Evolutionary conservation across 2,797 vertebrate genomes (phyloP), one percentile per base, ranked within the genome.

Genomic region (Syngnathus rostellatus): DNA sequence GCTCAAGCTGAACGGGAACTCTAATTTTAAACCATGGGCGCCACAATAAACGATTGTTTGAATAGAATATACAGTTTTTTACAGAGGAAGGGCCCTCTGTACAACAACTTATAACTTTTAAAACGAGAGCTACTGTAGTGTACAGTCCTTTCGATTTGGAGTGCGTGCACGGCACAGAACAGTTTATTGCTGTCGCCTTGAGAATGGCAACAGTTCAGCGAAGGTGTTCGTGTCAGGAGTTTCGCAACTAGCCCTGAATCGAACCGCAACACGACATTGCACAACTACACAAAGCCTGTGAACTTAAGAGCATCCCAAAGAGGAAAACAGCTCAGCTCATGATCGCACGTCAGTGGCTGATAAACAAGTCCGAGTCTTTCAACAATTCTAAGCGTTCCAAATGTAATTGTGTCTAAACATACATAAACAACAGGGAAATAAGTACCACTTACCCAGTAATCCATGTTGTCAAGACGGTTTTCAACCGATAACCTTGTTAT

Each of bases 381-480:
- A 64, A 59, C 76, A 25, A 5, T 51, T 61, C 66, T 63, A 73
- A 40, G 21, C 45, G 69, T 69, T 64, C 14, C 50, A 6, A n/a
- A 25, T 25, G 17, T 50, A 48, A 63, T 31, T 8, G 5, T 8
- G 1, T 12, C 50, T 17, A 62, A 19, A 63, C 8, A 41, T 50
- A 5, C 25, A 5, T 54, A 63, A 65, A 75, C 37, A 16, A 5
- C 17, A 40, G 55, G 25, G 71, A 72, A 72, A 72, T 19, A 73
- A 38, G 10, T 23, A 21, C 63, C 51, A 84, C 91, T 72, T 80
- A 93, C 92, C 90, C 80, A 82, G 79, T 89, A 89, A 68, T 91
- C 89, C 92, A 93, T 93, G 77, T 73, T 72, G 78, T 73, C 50
- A 57, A 72, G 67, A 68, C 55, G n/a, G 70, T 64, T 63, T 59